Conservation (phyloP, 2,797 vertebrate species). For the Syngnathus acus region DNA sequence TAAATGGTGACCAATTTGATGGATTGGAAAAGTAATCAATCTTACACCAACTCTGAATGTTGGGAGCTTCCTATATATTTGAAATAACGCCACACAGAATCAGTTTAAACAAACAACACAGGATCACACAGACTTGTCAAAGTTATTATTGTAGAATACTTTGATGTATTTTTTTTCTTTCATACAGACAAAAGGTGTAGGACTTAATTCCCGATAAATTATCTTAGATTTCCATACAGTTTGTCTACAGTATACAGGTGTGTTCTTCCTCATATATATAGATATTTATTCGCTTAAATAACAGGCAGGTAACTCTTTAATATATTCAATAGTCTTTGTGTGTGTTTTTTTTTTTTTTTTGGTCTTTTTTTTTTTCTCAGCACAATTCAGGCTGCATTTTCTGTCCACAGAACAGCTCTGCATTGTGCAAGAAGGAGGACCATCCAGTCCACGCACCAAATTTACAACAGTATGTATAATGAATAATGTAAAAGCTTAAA, state of each 20-base stretch:
- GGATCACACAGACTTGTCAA: slow-evolving; percentile 73
- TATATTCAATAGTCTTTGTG: slow-evolving; percentile 79
- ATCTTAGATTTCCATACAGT: slow-evolving; percentile 81
- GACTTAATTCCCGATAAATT: slow-evolving; percentile 82
- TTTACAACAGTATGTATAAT: slow-evolving; percentile 62
- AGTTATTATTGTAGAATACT: slow-evolving; percentile 84
- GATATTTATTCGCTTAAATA: slow-evolving; percentile 79
- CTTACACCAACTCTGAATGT: background rate
- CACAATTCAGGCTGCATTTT: slow-evolving; percentile 67
- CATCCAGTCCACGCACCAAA: slow-evolving; percentile 45
- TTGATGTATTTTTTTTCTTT: slow-evolving; percentile 76
- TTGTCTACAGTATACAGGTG: slow-evolving; percentile 85
- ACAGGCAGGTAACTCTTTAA: slow-evolving; percentile 88
- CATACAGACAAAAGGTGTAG: slow-evolving; percentile 86
- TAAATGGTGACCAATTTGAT: background rate
- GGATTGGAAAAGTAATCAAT: background rate
- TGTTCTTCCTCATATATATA: slow-evolving; percentile 79
- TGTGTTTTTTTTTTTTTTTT: slow-evolving; percentile 36
- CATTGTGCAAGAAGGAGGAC: slow-evolving; percentile 48
- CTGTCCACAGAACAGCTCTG: slow-evolving; percentile 60
- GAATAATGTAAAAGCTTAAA: slow-evolving; percentile 43
- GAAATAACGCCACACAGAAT: background rate
- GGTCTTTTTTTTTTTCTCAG: slow-evolving; percentile 62
- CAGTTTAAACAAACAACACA: slow-evolving; percentile 62
- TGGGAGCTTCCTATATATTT: background rate